Base-by-base conservation (phyloP, 2,797 vertebrate genomes). In the Australoheros facetus region DNA sequence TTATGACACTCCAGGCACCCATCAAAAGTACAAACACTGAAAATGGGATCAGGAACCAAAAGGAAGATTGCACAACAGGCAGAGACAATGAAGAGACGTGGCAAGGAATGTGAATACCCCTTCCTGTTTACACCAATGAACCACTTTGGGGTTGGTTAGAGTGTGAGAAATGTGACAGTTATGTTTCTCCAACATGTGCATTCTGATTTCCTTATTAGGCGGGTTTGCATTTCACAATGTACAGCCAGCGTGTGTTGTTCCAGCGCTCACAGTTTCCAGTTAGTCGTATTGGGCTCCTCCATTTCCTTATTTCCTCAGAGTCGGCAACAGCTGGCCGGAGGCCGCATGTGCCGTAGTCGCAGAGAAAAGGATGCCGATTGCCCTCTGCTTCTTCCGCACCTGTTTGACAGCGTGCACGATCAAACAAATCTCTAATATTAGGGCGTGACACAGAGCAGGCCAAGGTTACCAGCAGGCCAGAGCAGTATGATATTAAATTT, bases 81-180 rank as follows among this genome's bases (percentile, higher is more conserved):
- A 66, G 55, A 79, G 23, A 39, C 42, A 58, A 14, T 13, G 57
- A 75, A 56, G 48, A 82, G 11, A 3, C 58, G 11, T 72, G 5
- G 5, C 16, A 21, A 69, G 57, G 71, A 80, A 78, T 64, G 55
- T 23, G 8, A 16, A 71, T 12, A 17, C 13, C 7, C 9, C 51
- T 89, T 89, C 85, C 87, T 89, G 87, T 92, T 87, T 85, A 86
- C 45, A 75, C 9, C 12, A 57, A 32, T 4, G 60, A 30, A 17
- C 2, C 5, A 60, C 53, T 23, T 53, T 26, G 70, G 32, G 48
- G 71, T 71, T 71, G 19, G 80, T 74, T 74, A 5, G 76, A 4
- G 19, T 58, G 82, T 26, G 42, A 71, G 64, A 75, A 30, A 73
- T 34, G 74, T 73, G 66, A 45, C 73, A 78, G 79, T 6, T 55